Percentiles rank a stretch among this genome's conserved stretches.
Conservation (phyloP, 35 echinoderm and acorn worm species). For the Diadema setosum region DNA sequence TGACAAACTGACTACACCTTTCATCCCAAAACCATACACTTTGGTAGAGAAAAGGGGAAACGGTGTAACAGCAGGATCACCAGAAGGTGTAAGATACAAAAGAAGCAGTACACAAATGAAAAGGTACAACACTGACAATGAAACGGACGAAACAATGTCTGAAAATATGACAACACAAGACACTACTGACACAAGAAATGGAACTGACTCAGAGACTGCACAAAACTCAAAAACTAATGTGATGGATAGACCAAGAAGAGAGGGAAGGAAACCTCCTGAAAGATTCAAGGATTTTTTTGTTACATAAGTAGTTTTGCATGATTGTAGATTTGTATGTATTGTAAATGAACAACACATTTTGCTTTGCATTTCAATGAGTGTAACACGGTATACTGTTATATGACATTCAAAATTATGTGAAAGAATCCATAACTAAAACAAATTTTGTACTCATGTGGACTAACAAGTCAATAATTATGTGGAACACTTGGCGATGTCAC, state of each 20-base stretch:
- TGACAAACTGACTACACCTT: conserved; percentile 25
- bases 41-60: conserved; percentile 26
- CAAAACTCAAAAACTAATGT: background rate
- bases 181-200: background rate
- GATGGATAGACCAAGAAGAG: background rate
- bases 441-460: no score
- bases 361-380: no score
- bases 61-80: background rate
- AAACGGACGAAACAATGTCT: background rate
- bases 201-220: background rate
- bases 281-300: background rate
- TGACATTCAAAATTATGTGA: no score
- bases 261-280: background rate
- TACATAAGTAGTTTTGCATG: no score
- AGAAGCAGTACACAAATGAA: conserved; percentile 34
- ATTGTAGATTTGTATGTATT: no score
- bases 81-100: conserved; percentile 51
- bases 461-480: no score
- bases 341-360: no score
- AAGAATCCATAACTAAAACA: no score
- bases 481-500: no score
- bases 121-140: background rate
- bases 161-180: background rate
- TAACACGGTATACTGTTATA: no score
- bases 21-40: conserved; percentile 17